Evolutionary conservation across 2,888 invertebrate species (phyloP).

Genomic region (Caenorhabditis sp.): DNA sequence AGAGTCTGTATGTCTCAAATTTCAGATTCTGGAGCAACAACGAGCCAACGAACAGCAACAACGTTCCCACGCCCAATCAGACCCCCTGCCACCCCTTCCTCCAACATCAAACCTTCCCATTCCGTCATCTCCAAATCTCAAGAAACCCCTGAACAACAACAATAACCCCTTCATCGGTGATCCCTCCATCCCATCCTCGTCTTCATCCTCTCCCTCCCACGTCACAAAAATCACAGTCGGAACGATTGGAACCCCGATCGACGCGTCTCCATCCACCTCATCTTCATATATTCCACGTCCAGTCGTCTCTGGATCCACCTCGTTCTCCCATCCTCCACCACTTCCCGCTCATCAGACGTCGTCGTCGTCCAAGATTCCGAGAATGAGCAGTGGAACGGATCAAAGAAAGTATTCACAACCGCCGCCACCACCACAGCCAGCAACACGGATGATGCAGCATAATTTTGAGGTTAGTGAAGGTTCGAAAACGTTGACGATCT

Average conservation of each 20-base stretch:
- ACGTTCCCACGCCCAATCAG: constrained; percentile 24
- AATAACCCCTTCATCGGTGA: constrained; percentile 43
- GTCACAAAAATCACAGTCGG: constrained; percentile 67
- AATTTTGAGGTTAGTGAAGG: constrained; percentile 39
- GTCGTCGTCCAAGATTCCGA: constrained; percentile 51
- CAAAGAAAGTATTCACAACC: constrained; percentile 55
- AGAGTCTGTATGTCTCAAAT: too few species aligned
- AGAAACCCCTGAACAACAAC: constrained; percentile 41
- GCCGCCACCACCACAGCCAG: constrained; percentile 47
- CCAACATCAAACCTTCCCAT: constrained; percentile 27
- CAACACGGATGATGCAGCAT: constrained; percentile 29
- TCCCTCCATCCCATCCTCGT: constrained; percentile 13
- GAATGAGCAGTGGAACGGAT: constrained; percentile 53
- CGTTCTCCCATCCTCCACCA: constrained; percentile 56
- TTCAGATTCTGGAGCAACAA: constrained; percentile 41
- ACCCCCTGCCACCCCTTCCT: constrained; percentile 28
- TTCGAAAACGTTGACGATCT: too few species aligned
- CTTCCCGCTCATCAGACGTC: constrained; percentile 52
- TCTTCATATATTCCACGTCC: constrained; percentile 64
- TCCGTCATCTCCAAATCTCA: constrained; percentile 48
- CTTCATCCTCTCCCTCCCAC: constrained; percentile 36
- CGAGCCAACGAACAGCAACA: constrained; percentile 15
- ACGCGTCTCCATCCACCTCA: constrained; percentile 3
- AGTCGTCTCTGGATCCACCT: constrained; percentile 45
- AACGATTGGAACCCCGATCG: constrained; percentile 36